These are phyloP conservation scores for Zoanthus solanderi DNA, from an alignment of 92 coral and sea anemone genomes.

Conservation along the genomic window DNA sequence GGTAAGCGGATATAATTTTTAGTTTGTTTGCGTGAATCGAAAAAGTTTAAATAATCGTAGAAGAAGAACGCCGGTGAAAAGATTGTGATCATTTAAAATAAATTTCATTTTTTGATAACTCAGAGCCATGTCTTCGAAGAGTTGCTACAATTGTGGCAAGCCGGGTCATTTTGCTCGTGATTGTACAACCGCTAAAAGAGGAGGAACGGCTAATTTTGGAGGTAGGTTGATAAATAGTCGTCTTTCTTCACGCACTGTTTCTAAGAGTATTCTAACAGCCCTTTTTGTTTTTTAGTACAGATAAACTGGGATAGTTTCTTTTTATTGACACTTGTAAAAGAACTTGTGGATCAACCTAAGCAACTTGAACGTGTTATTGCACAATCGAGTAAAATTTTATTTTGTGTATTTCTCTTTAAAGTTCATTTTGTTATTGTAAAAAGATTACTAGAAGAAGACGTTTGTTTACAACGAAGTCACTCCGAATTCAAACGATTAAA, in stretches of 20 bases:
- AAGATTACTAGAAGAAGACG: not conserved
- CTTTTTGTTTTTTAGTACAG: not conserved
- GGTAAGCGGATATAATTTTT: conserved; percentile 9
- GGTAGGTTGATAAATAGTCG: not conserved
- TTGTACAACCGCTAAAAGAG: conserved; percentile 19
- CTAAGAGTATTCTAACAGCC: not conserved
- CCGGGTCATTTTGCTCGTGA: conserved; percentile 46
- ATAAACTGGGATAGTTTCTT: not conserved
- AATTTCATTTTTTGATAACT: not conserved
- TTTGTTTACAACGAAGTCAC: not conserved
- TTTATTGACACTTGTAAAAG: not conserved
- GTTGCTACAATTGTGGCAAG: conserved; percentile 44
- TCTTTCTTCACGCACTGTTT: not conserved
- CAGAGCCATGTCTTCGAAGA: conserved; percentile 43
- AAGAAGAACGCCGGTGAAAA: not conserved
- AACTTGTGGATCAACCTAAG: not conserved
- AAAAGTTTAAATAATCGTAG: not conserved
- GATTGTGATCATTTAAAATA: not conserved
- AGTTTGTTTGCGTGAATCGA: not conserved
- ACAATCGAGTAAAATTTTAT: conserved; percentile 5
- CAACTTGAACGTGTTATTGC: not conserved
- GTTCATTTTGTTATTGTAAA: not conserved
- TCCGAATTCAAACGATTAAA: conserved; percentile 1
- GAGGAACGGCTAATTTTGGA: conserved; percentile 32
- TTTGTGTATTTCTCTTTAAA: not conserved